Percentiles rank a stretch among this genome's conserved stretches.
phyloP scores from a whole-genome alignment of 2,888 invertebrate species.

The Dichetophora obliterata region DNA sequence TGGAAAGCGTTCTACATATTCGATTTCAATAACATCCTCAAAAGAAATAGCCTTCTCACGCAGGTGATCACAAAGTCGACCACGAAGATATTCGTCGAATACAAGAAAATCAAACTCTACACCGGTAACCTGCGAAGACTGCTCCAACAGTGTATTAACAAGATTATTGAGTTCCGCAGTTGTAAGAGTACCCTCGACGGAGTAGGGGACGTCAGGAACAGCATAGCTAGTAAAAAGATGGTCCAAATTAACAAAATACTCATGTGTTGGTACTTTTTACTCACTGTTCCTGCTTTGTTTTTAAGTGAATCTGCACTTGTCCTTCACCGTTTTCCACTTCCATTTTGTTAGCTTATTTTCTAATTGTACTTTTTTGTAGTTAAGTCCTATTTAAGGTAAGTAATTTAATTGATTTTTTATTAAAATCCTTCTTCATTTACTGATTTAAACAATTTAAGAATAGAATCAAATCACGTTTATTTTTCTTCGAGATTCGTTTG shows the following conservation, averaged over 20 bases:
- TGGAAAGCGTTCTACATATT: constrained; percentile 91
- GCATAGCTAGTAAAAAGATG: constrained; percentile 77
- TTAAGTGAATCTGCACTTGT: constrained; percentile 82
- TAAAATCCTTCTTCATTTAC: neutral
- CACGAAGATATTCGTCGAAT: constrained; percentile 81
- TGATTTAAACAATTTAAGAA: neutral
- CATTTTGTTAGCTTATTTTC: constrained; percentile 50
- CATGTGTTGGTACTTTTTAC: constrained; percentile 56
- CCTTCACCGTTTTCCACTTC: constrained; percentile 70
- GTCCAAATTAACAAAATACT: neutral
- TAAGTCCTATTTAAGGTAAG: neutral
- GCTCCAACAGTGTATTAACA: constrained; percentile 79
- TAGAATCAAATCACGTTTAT: neutral
- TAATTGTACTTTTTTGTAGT: constrained; percentile 1
- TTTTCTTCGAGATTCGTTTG: neutral
- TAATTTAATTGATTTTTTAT: neutral
- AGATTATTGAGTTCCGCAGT: constrained; percentile 81
- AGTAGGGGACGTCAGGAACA: constrained; percentile 86
- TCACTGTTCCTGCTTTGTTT: constrained; percentile 86
- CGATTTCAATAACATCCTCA: constrained; percentile 89
- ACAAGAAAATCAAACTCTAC: constrained; percentile 90
- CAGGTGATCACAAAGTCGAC: constrained; percentile 79
- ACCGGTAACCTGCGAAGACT: constrained; percentile 41
- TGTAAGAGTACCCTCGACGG: constrained; percentile 81
- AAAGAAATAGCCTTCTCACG: constrained; percentile 81